Conservation (phyloP, 2,797 vertebrate species). For the Ceyx erithaca region DNA sequence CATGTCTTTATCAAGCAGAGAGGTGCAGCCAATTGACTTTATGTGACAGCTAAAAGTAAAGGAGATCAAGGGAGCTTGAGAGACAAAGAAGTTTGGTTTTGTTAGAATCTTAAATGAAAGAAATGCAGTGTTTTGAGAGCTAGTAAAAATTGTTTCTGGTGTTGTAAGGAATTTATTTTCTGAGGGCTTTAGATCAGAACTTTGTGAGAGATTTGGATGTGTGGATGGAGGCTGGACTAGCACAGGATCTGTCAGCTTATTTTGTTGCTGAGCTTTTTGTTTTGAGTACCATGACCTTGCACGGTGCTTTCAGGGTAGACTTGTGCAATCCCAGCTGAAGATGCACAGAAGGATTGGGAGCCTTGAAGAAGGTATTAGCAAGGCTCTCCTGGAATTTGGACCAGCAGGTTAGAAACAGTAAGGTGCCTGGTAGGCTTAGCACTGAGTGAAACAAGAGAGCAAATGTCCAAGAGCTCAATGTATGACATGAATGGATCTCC, state of each 20-base stretch:
- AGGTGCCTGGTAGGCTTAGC: background rate
- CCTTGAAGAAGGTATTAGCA: background rate
- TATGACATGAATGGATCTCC: background rate
- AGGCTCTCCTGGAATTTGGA: background rate
- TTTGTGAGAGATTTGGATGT: conserved; percentile 7
- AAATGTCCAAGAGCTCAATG: background rate
- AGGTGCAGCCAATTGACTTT: conserved; percentile 64
- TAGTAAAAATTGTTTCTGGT: conserved; percentile 7
- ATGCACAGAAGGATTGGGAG: background rate
- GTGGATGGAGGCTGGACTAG: background rate
- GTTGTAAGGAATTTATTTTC: conserved; percentile 32
- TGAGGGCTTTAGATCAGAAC: background rate
- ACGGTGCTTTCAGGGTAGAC: background rate
- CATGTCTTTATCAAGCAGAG: conserved; percentile 61
- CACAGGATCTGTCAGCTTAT: background rate
- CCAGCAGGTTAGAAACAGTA: background rate
- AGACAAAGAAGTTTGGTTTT: conserved; percentile 61
- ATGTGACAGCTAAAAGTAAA: conserved; percentile 52
- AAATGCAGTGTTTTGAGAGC: background rate
- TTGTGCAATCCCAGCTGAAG: background rate
- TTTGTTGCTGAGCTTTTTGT: background rate
- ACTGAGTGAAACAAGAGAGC: background rate
- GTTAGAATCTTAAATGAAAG: conserved; percentile 57
- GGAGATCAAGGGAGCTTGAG: conserved; percentile 58
- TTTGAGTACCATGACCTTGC: background rate